Conservation (phyloP, 2,888 invertebrate species). For the Belgica antarctica region DNA sequence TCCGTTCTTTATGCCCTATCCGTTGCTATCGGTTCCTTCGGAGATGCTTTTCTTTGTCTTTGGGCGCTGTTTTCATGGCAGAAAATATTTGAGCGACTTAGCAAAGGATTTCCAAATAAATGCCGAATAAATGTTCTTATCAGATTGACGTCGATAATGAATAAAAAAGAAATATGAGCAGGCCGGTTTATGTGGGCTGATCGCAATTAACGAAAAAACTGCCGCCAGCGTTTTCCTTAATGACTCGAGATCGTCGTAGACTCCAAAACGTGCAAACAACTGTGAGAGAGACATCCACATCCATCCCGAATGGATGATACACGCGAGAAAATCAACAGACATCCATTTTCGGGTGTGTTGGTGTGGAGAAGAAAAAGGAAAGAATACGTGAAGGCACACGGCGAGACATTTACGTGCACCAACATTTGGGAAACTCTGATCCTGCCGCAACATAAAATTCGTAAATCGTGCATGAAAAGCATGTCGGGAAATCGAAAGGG, state of each 20-base stretch:
- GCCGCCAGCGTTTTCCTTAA: too few relatives aligned
- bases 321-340: constrained; percentile 36
- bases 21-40: constrained; percentile 19
- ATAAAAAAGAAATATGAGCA: too few relatives aligned
- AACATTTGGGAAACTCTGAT: constrained; percentile 23
- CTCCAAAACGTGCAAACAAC: too few relatives aligned
- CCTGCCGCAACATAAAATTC: constrained; percentile 35
- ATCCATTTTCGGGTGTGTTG: neutral
- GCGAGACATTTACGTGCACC: neutral
- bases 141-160: too few relatives aligned
- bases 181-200: too few relatives aligned
- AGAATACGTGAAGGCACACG: neutral
- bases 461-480: constrained; percentile 20
- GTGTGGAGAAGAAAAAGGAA: neutral
- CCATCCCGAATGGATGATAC: neutral
- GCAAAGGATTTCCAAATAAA: too few relatives aligned
- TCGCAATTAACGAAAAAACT: too few relatives aligned
- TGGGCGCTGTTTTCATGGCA: too few relatives aligned
- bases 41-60: constrained; percentile 15
- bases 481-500: constrained; percentile 9
- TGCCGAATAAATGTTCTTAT: too few relatives aligned
- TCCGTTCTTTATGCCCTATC: neutral
- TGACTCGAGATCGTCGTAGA: too few relatives aligned
- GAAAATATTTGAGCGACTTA: too few relatives aligned
- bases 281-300: too few relatives aligned